Conservation (phyloP, 2,888 invertebrate species). For the Pilophorus perplexus region DNA sequence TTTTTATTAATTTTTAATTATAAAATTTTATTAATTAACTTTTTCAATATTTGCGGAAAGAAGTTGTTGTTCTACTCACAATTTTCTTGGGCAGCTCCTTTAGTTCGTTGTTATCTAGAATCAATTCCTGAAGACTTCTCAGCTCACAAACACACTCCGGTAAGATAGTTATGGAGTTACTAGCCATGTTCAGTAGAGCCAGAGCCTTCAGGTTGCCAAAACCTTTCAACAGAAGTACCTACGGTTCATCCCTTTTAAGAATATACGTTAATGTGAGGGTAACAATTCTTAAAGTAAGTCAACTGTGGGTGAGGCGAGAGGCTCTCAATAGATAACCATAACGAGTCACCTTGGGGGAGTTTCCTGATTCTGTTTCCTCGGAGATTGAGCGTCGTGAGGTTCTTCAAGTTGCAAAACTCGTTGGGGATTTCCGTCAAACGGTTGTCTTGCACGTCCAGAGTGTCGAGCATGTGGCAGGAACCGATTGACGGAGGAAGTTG, state of each 20-base stretch:
- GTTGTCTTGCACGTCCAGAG: constrained; percentile 40
- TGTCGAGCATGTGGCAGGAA: constrained; percentile 24
- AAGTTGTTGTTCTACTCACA: no score
- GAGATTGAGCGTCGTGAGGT: constrained; percentile 33
- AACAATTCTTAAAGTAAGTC: no score
- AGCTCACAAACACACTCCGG: constrained; percentile 37
- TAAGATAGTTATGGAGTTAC: constrained; percentile 30
- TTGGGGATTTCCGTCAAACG: constrained; percentile 37
- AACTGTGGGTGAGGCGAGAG: no score
- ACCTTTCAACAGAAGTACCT: no score
- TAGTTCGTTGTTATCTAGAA: constrained; percentile 41
- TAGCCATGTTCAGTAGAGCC: constrained; percentile 33
- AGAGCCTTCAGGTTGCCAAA: constrained; percentile 40
- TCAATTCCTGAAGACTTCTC: constrained; percentile 39
- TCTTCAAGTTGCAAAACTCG: constrained; percentile 24
- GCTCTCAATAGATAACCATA: constrained; percentile 14
- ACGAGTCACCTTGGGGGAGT: constrained; percentile 32
- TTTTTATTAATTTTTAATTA: no score
- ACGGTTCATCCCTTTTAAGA: no score
- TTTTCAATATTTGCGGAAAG: no score
- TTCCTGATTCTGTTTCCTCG: constrained; percentile 29
- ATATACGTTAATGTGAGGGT: no score
- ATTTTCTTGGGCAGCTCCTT: constrained; percentile 37
- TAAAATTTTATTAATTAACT: no score
- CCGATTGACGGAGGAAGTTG: constrained; percentile 39